A percentile compares a stretch with the other conserved stretches of the same genome.
Conservation (phyloP, 2,888 invertebrate species). For the Acanthosepion lycidas region DNA sequence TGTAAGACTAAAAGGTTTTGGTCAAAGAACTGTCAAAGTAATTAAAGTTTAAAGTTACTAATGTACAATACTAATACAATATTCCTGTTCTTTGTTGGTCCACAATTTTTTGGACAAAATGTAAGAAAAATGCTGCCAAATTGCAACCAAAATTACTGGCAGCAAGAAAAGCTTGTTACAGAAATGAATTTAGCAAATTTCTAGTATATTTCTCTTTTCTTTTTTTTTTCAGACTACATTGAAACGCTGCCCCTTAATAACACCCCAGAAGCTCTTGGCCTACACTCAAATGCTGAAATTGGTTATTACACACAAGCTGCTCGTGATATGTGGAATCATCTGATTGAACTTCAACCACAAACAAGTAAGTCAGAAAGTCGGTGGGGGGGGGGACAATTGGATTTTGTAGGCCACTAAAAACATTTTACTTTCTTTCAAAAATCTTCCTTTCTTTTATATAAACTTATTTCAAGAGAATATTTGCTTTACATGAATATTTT, state of each 20-base stretch:
- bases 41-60: too few relatives aligned
- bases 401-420: neutral
- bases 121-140: too few relatives aligned
- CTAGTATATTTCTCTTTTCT: neutral
- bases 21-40: too few relatives aligned
- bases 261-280: conserved; percentile 91
- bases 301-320: conserved; percentile 92
- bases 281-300: conserved; percentile 96
- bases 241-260: conserved; percentile 88
- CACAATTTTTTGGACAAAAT: too few relatives aligned
- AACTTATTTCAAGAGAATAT: neutral
- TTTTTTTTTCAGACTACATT: conserved; percentile 80
- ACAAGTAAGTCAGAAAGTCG: conserved; percentile 80
- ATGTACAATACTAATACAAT: too few relatives aligned
- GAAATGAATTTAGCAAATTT: too few relatives aligned
- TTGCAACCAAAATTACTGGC: too few relatives aligned
- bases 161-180: too few relatives aligned
- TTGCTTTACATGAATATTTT: neutral
- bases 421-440: neutral
- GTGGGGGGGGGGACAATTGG: neutral
- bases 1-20: too few relatives aligned
- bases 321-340: conserved; percentile 87
- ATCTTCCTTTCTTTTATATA: neutral
- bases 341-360: conserved; percentile 92
- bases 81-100: too few relatives aligned